Evolutionary conservation across 2,113 vertebrate genomes (phyloP), one percentile per base, ranked within the genome.

Genomic region (Labeo rohita): DNA sequence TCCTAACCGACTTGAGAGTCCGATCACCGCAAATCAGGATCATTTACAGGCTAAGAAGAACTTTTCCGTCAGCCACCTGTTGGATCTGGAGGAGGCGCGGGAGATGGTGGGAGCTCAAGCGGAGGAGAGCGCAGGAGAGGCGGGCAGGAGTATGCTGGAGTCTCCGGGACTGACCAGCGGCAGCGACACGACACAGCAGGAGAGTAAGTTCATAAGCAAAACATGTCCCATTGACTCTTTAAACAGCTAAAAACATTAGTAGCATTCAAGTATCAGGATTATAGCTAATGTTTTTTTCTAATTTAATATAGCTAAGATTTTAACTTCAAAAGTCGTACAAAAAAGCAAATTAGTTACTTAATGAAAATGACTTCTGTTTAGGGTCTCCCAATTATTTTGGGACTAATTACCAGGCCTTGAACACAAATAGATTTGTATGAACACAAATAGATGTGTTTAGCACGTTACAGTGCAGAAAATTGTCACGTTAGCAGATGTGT

Each of bases 11-110:
- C 90, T 96, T 93, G 96, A 97, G 90, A 96, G 93, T 90, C 93
- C 95, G 16, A 91, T 93, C 84, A 92, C 89, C 13, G 92, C 94
- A 87, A 94, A 92, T 88, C 95, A 96, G 93, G 96, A 97, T 92
- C 95, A 95, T 90, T 94, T 97, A 91, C 96, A 96, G 93, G 96
- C 94, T 63, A 97, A 96, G 90, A 97, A 97, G 95, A 97, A 97
- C 94, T 97, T 97, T 93, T 96, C 96, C 11, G 96, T 97, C 87
- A 97, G 96, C 92, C 96, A 97, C 96, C 94, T 97, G 95, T 89
- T 97, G 89, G 96, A 97, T 91, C 96, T 97, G 93, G 96, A 97
- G 92, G 96, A 97, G 85, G 96, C 95, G 80, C 95, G 95, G 18
- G 96, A 96, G 91, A 96, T 97, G 95, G 96, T 94, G 90, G 96